These are phyloP conservation scores for Microhierax caerulescens DNA, from an alignment of 2,797 vertebrate genomes.

Conservation along the genomic window DNA sequence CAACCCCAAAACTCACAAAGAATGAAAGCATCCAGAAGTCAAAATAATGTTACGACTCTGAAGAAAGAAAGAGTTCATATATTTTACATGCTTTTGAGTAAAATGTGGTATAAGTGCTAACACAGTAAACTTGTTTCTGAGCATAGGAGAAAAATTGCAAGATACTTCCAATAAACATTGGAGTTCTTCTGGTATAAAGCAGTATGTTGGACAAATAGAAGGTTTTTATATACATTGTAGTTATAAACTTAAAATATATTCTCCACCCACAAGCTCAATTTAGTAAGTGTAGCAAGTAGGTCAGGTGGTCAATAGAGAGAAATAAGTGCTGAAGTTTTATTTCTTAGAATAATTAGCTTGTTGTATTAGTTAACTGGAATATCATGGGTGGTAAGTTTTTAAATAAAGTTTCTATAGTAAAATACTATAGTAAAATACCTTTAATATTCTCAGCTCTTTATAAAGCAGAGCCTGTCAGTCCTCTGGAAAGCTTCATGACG, in stretches of 20 bases:
- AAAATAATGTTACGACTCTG: neutral
- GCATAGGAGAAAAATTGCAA: neutral
- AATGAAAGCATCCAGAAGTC: neutral
- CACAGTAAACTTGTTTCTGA: neutral
- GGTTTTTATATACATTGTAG: neutral
- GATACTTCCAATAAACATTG: neutral
- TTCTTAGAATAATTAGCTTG: neutral
- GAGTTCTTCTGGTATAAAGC: neutral
- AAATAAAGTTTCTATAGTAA: neutral
- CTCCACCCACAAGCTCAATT: neutral
- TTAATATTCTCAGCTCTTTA: neutral
- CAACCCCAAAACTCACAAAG: neutral
- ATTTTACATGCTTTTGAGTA: neutral
- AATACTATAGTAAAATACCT: neutral
- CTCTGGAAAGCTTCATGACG: neutral
- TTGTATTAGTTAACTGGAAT: neutral
- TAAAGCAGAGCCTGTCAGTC: neutral
- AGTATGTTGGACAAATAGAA: neutral
- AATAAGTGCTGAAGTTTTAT: neutral
- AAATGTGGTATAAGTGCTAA: neutral
- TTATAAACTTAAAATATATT: neutral
- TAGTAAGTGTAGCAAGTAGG: neutral
- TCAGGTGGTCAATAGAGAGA: neutral
- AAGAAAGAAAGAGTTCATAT: neutral
- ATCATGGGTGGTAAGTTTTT: neutral